Percentiles rank a stretch among this genome's conserved stretches.
Evolutionary conservation across 2,113 vertebrate species (phyloP).

Genomic region (Oxyura jamaicensis): DNA sequence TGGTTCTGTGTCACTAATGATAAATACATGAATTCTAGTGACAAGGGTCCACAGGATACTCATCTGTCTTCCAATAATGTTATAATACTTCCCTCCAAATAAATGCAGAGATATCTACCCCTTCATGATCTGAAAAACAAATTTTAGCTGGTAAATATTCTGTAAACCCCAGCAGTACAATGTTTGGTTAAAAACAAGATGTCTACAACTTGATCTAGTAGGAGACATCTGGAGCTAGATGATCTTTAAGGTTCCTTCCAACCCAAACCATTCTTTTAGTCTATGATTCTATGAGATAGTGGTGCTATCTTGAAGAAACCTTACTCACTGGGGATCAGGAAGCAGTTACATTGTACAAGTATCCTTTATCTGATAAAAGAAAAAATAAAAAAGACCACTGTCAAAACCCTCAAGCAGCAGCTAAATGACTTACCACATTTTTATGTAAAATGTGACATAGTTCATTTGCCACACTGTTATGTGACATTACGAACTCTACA

Average conservation of each 20-base stretch:
- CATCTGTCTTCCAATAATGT: not conserved
- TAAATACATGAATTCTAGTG: not conserved
- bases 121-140: not conserved
- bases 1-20: not conserved
- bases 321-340: not conserved
- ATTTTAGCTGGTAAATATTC: not conserved
- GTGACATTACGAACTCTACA: slow-evolving; percentile 2
- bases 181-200: not conserved
- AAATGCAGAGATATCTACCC: not conserved
- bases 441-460: slow-evolving; percentile 1
- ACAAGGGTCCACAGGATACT: not conserved
- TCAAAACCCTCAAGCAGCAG: not conserved
- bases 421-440: not conserved
- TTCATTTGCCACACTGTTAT: slow-evolving; percentile 8
- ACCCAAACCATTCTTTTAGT: too few species aligned
- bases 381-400: not conserved
- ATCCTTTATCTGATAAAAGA: not conserved
- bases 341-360: not conserved
- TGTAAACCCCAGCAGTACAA: not conserved
- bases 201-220: not conserved
- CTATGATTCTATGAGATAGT: too few species aligned
- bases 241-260: too few species aligned
- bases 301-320: not conserved
- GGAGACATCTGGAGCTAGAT: not conserved
- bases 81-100: not conserved